Percentiles rank a stretch among this genome's conserved stretches.
Conservation (phyloP, 2,113 vertebrate genomes). For the Semicossyphus pulcher region DNA sequence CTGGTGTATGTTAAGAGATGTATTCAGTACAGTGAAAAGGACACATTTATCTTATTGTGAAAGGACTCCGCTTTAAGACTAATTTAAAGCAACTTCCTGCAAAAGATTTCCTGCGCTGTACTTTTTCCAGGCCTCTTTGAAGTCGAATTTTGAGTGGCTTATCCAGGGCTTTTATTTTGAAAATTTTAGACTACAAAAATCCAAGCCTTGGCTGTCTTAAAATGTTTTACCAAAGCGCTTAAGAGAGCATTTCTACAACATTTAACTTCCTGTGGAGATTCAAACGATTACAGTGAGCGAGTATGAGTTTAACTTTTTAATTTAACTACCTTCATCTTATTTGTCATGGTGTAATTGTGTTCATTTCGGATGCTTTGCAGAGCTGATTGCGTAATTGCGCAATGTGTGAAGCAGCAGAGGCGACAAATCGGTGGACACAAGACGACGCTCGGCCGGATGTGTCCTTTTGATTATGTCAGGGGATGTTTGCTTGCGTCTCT, state of each 20-base stretch:
- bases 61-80: too few relatives aligned
- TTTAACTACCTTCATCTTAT: constrained; percentile 17
- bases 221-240: too few relatives aligned
- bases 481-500: constrained; percentile 32
- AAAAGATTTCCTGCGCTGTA: too few relatives aligned
- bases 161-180: too few relatives aligned
- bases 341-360: constrained; percentile 1
- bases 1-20: too few relatives aligned
- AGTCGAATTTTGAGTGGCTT: too few relatives aligned
- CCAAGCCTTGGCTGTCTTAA: too few relatives aligned
- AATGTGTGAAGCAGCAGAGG: constrained; percentile 5
- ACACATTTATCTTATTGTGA: too few relatives aligned
- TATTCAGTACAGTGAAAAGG: too few relatives aligned
- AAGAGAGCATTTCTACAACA: not conserved
- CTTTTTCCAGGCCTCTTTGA: too few relatives aligned
- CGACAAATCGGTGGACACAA: constrained; percentile 26
- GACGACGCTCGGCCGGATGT: constrained; percentile 32
- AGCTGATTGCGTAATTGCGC: constrained; percentile 19
- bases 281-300: not conserved
- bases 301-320: constrained; percentile 9
- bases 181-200: too few relatives aligned
- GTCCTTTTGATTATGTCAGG: constrained; percentile 38
- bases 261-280: not conserved
- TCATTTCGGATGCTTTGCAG: constrained; percentile 22
- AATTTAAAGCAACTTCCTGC: too few relatives aligned